A percentile compares a stretch with the other conserved stretches of the same genome.
phyloP scores from a whole-genome alignment of 2,113 vertebrate species.

The Pygoscelis antarcticus region DNA sequence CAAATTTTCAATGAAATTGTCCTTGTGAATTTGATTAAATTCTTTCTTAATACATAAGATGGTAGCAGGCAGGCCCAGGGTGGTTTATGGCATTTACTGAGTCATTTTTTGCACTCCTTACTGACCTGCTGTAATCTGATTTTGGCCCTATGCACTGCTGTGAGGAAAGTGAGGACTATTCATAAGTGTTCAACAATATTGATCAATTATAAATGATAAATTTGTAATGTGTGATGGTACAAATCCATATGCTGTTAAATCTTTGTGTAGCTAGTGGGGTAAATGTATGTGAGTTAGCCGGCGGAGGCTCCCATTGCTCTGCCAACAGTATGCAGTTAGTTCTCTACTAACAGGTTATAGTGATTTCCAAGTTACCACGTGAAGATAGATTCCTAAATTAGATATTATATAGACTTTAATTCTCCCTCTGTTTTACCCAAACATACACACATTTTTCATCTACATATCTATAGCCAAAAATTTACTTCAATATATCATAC shows the following conservation, averaged over 20 bases:
- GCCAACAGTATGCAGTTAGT: not conserved
- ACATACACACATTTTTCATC: not conserved
- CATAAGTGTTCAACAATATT: not conserved
- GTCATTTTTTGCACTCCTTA: accelerated
- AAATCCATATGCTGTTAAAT: not conserved
- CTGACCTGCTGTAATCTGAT: not conserved
- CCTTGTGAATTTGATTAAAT: not conserved
- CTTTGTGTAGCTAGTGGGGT: not conserved
- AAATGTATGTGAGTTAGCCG: not conserved
- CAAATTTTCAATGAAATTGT: not conserved
- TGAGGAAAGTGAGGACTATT: not conserved
- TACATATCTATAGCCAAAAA: not conserved
- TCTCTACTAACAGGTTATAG: not conserved
- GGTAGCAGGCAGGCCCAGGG: not conserved
- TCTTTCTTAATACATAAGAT: not conserved
- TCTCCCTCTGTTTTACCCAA: not conserved
- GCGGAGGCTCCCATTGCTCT: not conserved
- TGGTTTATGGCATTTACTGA: not conserved
- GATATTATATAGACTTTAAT: not conserved
- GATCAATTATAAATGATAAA: not conserved
- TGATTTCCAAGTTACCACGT: not conserved
- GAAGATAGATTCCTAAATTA: not conserved
- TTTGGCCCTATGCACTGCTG: not conserved
- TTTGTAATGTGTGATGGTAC: not conserved
- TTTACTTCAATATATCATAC: not conserved